Conservation (phyloP, 2,888 invertebrate genomes). For the Spicauda simplicius region DNA sequence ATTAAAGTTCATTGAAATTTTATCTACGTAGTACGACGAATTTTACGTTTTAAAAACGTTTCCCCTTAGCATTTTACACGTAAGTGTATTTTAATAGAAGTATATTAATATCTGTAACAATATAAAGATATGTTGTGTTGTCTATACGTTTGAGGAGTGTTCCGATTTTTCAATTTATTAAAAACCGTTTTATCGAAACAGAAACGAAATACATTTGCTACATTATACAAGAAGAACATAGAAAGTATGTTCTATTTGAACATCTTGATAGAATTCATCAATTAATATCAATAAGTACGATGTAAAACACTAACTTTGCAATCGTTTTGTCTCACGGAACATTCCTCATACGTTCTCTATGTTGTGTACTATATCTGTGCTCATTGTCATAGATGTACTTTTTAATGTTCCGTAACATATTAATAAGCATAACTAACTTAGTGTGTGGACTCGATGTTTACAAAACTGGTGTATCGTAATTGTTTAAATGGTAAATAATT, state of each 20-base stretch:
- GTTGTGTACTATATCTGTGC: slow-evolving; percentile 1
- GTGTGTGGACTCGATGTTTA: slow-evolving; percentile 8
- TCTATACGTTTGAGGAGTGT: background rate
- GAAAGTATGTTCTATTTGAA: too few relatives aligned
- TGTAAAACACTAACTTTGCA: too few relatives aligned
- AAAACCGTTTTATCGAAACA: too few relatives aligned
- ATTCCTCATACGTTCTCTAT: slow-evolving; percentile 7
- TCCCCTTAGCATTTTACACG: background rate
- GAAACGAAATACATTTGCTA: too few relatives aligned
- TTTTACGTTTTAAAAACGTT: background rate
- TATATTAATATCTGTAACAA: background rate
- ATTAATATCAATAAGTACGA: too few relatives aligned
- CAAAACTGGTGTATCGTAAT: slow-evolving; percentile 1
- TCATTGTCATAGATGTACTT: background rate
- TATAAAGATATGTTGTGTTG: background rate
- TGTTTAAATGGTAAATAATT: background rate
- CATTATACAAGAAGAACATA: too few relatives aligned
- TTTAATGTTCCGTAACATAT: background rate
- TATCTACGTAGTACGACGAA: background rate
- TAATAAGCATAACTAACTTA: background rate
- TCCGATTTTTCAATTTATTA: background rate
- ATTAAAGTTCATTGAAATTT: slow-evolving; percentile 3
- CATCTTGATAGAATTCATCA: too few relatives aligned
- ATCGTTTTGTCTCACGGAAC: background rate
- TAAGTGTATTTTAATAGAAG: background rate